A percentile compares a stretch with the other conserved stretches of the same genome.
Conservation (phyloP, 2,113 vertebrate genomes). For the Cygnus buccinator region DNA sequence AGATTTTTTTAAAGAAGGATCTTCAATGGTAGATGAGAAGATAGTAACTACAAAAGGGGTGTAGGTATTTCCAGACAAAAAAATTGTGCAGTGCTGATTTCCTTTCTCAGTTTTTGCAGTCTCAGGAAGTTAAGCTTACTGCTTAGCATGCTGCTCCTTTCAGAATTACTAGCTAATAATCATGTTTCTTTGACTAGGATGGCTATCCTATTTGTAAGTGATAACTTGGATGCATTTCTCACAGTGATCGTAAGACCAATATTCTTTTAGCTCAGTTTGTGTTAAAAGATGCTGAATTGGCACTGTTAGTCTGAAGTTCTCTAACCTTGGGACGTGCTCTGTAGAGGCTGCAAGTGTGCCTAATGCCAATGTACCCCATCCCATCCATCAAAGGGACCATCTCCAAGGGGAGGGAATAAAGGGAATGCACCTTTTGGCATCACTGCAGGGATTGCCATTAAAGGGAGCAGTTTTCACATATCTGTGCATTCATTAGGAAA, state of each 20-base stretch:
- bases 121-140: slow-evolving; percentile 33
- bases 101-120: slow-evolving; percentile 11
- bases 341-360: neutral
- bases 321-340: slow-evolving; percentile 8
- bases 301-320: neutral
- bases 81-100: neutral
- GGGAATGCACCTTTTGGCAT: neutral
- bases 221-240: neutral
- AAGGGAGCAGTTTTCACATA: neutral
- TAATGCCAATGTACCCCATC: neutral
- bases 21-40: neutral
- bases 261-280: neutral
- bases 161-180: neutral
- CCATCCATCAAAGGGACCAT: slow-evolving; percentile 54
- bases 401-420: slow-evolving; percentile 7
- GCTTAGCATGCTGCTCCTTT: slow-evolving; percentile 31
- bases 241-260: neutral
- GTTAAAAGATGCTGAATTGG: neutral
- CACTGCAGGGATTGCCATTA: neutral
- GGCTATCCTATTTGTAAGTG: neutral
- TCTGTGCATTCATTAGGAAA: neutral
- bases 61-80: neutral
- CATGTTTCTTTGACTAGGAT: neutral
- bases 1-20: neutral
- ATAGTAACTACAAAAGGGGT: neutral